phyloP scores from a whole-genome alignment of 2,888 invertebrate species.

The Colostygia pectinataria region DNA sequence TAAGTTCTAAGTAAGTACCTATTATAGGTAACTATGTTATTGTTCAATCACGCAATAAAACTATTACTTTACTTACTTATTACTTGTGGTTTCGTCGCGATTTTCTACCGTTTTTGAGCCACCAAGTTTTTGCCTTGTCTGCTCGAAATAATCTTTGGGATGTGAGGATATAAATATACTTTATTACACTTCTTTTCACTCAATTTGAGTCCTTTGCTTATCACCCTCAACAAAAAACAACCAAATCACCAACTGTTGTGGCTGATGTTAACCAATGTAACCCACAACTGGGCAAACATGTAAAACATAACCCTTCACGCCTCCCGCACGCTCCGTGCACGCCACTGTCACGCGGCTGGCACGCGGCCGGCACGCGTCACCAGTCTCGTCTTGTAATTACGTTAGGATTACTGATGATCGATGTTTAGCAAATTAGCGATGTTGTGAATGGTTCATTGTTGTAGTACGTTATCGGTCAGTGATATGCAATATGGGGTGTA shows the following conservation, averaged over 20 bases:
- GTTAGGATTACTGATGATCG: constrained; percentile 22
- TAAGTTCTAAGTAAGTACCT: too few relatives aligned
- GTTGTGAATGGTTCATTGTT: constrained; percentile 1
- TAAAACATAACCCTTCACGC: constrained; percentile 16
- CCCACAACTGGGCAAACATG: constrained; percentile 24
- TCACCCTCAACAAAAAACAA: neutral
- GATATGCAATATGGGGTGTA: neutral
- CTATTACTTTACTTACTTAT: neutral
- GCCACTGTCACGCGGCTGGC: constrained; percentile 14
- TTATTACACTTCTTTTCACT: too few relatives aligned
- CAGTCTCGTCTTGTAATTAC: constrained; percentile 25
- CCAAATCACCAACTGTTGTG: constrained; percentile 11
- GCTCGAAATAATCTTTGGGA: too few relatives aligned
- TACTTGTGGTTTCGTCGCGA: neutral
- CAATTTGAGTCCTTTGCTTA: too few relatives aligned
- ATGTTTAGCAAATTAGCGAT: constrained; percentile 28
- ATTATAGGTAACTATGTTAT: too few relatives aligned
- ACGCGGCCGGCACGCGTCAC: constrained; percentile 14
- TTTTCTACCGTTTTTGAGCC: neutral
- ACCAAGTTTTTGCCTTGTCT: too few relatives aligned
- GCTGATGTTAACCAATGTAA: constrained; percentile 19
- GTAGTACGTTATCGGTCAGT: constrained; percentile 7
- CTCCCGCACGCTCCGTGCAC: constrained; percentile 15
- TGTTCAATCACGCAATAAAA: neutral
- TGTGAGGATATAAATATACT: too few relatives aligned